Evolutionary conservation across 2,113 vertebrate genomes (phyloP), one percentile per base, ranked within the genome.

Genomic region (Cyanoliseus patagonus): DNA sequence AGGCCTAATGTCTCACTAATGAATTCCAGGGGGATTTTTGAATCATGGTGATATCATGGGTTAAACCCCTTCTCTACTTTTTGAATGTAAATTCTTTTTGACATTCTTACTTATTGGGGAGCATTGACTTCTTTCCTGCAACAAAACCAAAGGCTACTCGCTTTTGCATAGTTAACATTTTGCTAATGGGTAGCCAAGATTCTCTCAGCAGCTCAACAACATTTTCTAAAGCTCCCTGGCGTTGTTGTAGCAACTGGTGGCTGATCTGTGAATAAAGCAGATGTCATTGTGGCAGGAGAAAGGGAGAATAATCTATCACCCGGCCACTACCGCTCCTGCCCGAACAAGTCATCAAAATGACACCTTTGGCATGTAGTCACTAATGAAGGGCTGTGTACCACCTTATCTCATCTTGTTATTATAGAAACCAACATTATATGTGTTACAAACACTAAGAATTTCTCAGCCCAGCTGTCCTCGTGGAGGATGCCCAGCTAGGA

Each of bases 91-190:
- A 99, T 98, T 98, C 98, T 97, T 98, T 98, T 98, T 98, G 98
- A 98, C 98, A 98, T 98, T 98, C 98, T 98, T 95, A 92, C 97
- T 98, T 93, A 96, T 97, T 97, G 97, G 96, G 63, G 97, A 98
- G 97, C 96, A 93, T 96, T 97, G 98, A 97, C 97, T 98, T 98
- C 95, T 97, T 81, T 51, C 85, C 96, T 94, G 96, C 98, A 98
- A 98, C 98, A 98, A 98, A 98, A 98, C 98, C 97, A 95, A 97
- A 96, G 24, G 98, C 98, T 97, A 97, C 98, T 98, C 98, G 98
- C 98, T 98, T 98, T 98, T 98, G 98, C 98, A 98, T 98, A 98
- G 98, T 98, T 98, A 98, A 98, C 98, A 98, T 98, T 99, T 99
- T 97, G 97, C 98, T 98, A 98, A 98, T 97, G 97, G 98, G 98